Evolutionary conservation across 1,140 invertebrate genomes (phyloP).

Genomic region (Sitobion miscanthi): DNA sequence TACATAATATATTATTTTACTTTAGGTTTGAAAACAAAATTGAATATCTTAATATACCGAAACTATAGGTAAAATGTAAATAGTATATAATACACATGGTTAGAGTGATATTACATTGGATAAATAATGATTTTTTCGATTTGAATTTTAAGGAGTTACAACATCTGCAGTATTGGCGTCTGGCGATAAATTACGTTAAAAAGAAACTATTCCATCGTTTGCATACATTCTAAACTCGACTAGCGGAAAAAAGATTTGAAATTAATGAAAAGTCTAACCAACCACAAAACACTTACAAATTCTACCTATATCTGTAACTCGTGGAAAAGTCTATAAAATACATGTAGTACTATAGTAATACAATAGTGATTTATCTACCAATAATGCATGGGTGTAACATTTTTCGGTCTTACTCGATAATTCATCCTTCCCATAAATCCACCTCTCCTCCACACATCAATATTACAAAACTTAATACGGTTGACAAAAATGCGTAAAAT

Average conservation of each 20-base stretch:
- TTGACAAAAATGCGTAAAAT: not conserved
- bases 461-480: not conserved
- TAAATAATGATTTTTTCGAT: not conserved
- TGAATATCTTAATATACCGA: not conserved
- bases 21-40: not conserved
- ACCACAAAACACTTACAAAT: no score
- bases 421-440: not conserved
- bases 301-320: no score
- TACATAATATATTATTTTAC: not conserved
- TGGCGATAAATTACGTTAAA: not conserved
- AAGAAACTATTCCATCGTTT: not conserved
- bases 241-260: not conserved
- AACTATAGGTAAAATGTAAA: not conserved
- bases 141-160: not conserved
- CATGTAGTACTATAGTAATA: no score
- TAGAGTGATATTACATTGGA: not conserved
- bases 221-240: not conserved
- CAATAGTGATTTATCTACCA: no score
- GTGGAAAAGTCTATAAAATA: no score
- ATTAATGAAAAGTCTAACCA: not conserved
- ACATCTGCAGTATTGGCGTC: not conserved
- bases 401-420: not conserved
- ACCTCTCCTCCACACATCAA: not conserved
- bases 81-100: not conserved
- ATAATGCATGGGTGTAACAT: not conserved